These are phyloP conservation scores for Acanthurus leucopareius DNA, from an alignment of 2,797 vertebrate genomes.

Conservation along the genomic window DNA sequence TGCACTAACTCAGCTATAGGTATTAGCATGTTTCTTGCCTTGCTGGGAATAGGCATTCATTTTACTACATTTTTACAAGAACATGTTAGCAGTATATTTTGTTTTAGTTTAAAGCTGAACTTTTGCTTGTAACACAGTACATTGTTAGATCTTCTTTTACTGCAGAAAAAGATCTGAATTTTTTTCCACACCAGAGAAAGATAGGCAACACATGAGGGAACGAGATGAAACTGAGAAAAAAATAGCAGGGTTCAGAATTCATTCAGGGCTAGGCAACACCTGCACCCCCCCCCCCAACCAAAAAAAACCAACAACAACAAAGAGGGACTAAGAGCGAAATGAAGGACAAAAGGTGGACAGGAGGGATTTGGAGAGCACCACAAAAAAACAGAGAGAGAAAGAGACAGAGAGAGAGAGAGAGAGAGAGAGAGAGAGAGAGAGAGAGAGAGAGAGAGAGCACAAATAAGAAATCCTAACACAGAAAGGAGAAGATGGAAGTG, in stretches of 20 bases:
- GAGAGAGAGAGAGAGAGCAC: slow-evolving; percentile 10
- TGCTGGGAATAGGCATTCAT: background rate
- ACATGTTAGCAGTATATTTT: background rate
- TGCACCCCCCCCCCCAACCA: slow-evolving; percentile 7
- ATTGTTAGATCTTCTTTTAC: slow-evolving; percentile 8
- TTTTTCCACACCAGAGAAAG: background rate
- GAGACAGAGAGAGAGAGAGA: background rate
- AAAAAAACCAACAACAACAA: slow-evolving; percentile 18
- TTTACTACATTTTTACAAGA: too few species aligned
- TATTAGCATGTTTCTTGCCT: background rate
- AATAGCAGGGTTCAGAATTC: slow-evolving; percentile 44
- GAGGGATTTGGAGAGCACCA: slow-evolving; percentile 31
- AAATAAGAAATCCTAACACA: slow-evolving; percentile 69
- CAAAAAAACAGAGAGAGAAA: slow-evolving; percentile 16
- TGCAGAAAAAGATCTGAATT: background rate
- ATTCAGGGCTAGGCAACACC: slow-evolving; percentile 54
- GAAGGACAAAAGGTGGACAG: slow-evolving; percentile 50
- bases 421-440: background rate
- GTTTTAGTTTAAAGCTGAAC: background rate
- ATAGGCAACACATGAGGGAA: slow-evolving; percentile 25
- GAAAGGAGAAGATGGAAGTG: slow-evolving; percentile 67
- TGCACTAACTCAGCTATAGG: background rate
- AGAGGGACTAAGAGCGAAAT: slow-evolving; percentile 45
- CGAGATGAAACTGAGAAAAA: slow-evolving; percentile 55
- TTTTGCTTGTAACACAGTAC: background rate